Evolutionary conservation across 2,113 vertebrate species (phyloP), one percentile per base, ranked within the genome.

Genomic region (Sarotherodon lohbergeri): DNA sequence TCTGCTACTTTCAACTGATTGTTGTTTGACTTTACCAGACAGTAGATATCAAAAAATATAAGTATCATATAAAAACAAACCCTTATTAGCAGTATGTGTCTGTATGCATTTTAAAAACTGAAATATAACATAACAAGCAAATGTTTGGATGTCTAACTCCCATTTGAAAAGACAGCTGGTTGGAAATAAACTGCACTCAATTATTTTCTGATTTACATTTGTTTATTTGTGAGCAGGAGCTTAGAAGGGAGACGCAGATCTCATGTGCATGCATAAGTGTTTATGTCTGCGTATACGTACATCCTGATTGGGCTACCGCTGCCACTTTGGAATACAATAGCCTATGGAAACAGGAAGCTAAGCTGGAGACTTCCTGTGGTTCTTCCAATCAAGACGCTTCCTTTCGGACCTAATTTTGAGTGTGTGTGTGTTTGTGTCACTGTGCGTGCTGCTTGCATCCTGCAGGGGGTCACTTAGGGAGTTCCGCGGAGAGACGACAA

Each of bases 311-410:
- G 27, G 55, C 41, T 41, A 66, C 50, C 76, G 17, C 16, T n/a
- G 61, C 50, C 52, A 24, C 59, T 90, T 59, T 3, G 63, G 89
- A 88, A 86, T 4, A 93, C 91, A 94, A 93, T 89, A 52, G 82
- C 7, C 52, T 7, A 5, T 4, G 13, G 61, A 94, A 91, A 93
- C 91, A 92, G 94, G 92, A 95, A 92, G 86, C 83, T 27, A 36
- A 91, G 68, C 34, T 3, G 32, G 52, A 52, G 41, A 61, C 89
- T 93, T 96, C 93, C 92, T 91, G 39, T 19, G 24, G 16, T 73
- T 91, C 39, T 34, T 83, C 90, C 86, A 90, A 91, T 93, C 86
- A 86, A 86, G 34, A 73, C 32, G 56, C 71, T 93, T 94, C 91
- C 93, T 91, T 84, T 87, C 0, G 10, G 24, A 13, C 81, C 81